A percentile compares a stretch with the other conserved stretches of the same genome.
phyloP scores from a whole-genome alignment of 2,797 vertebrate genomes.

The Falco naumanni region DNA sequence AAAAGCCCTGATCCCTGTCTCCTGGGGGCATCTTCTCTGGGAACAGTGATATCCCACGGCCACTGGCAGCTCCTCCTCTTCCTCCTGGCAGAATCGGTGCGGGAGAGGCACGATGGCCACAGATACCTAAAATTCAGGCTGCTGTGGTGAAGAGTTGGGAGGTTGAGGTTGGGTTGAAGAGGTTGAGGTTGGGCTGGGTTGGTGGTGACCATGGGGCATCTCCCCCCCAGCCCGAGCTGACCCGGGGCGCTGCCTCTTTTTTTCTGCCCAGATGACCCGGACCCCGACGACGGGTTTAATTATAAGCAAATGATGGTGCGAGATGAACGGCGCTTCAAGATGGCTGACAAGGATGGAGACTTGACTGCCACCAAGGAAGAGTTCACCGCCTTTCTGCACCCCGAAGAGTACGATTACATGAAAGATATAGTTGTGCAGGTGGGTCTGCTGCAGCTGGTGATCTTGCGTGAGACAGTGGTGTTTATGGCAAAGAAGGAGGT shows the following conservation, averaged over 20 bases:
- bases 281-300: constrained; percentile 93
- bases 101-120: accelerated
- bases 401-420: constrained; percentile 92
- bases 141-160: accelerated
- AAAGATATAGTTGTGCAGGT: constrained; percentile 92
- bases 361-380: constrained; percentile 86
- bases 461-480: too few species aligned
- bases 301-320: constrained; percentile 90
- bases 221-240: background rate
- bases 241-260: accelerated
- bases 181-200: background rate
- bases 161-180: background rate
- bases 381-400: constrained; percentile 91
- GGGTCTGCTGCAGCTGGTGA: background rate
- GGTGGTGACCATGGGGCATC: accelerated
- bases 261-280: constrained; percentile 85
- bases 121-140: accelerated
- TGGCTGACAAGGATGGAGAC: constrained; percentile 86
- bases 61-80: background rate
- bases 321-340: constrained; percentile 90
- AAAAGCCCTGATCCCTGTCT: background rate
- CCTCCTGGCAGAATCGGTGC: background rate
- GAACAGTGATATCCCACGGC: background rate
- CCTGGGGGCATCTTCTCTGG: background rate
- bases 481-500: background rate